Evolutionary conservation across 2,113 vertebrate genomes (phyloP).

Genomic region (Oceanodroma tethys): DNA sequence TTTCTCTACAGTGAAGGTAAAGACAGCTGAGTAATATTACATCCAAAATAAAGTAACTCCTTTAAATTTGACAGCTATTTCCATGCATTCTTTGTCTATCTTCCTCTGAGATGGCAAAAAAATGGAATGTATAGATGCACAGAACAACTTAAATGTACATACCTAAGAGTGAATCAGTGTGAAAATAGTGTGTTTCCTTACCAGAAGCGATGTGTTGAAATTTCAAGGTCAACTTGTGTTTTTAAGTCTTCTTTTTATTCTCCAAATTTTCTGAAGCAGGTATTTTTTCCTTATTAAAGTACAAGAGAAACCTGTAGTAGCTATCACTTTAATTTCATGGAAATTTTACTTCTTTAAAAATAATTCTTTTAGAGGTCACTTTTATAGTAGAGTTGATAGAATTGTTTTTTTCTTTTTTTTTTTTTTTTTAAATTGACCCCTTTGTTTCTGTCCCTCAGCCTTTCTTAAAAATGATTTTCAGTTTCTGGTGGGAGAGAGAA

Average conservation of each 20-base stretch:
- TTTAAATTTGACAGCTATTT: not conserved
- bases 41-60: not conserved
- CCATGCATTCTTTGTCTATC: not conserved
- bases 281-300: not conserved
- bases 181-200: not conserved
- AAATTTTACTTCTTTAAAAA: not conserved
- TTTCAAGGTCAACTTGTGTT: not conserved
- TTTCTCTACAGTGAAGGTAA: not conserved
- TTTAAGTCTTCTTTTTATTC: not conserved
- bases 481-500: not conserved
- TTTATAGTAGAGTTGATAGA: not conserved
- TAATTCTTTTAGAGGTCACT: not conserved
- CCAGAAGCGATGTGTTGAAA: not conserved
- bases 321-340: not conserved
- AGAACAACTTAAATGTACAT: not conserved
- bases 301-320: not conserved
- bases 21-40: not conserved
- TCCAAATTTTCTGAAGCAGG: not conserved
- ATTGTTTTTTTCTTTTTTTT: not conserved
- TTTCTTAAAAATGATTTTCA: not conserved
- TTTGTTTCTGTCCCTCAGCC: not conserved
- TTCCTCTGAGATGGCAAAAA: not conserved
- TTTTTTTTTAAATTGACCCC: not conserved
- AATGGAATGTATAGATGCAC: not conserved
- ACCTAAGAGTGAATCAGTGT: not conserved